phyloP scores from a whole-genome alignment of 2,113 vertebrate species.

The Xenopus laevis region DNA sequence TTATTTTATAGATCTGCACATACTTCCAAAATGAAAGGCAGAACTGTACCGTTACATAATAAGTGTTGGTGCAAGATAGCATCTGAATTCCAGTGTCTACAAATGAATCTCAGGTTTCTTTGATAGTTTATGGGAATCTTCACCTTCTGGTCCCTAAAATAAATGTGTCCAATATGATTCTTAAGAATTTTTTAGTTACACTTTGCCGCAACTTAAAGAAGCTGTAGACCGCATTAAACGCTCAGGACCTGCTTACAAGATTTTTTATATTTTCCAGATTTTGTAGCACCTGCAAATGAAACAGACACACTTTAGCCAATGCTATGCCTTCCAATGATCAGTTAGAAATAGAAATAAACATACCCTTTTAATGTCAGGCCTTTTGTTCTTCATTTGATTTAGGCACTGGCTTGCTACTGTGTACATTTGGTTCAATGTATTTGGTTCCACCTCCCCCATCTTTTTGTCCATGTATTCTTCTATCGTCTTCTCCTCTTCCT shows the following conservation, averaged over 20 bases:
- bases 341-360: neutral
- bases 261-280: slow-evolving; percentile 56
- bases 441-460: slow-evolving; percentile 70
- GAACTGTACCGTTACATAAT: too few species aligned
- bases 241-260: slow-evolving; percentile 20
- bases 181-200: too few species aligned
- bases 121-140: too few species aligned
- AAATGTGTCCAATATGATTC: too few species aligned
- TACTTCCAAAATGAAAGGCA: too few species aligned
- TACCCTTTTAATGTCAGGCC: slow-evolving; percentile 81
- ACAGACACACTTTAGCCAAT: neutral
- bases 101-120: too few species aligned
- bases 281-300: slow-evolving; percentile 63
- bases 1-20: too few species aligned
- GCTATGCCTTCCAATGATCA: neutral
- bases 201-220: too few species aligned
- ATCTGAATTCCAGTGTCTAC: too few species aligned
- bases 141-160: too few species aligned
- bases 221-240: neutral
- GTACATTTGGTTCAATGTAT: slow-evolving; percentile 73
- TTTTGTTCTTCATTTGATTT: slow-evolving; percentile 79
- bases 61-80: too few species aligned
- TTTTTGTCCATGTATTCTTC: slow-evolving; percentile 81
- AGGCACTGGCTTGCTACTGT: slow-evolving; percentile 76
- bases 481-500: slow-evolving; percentile 86